These are phyloP conservation scores for Fregata magnificens DNA, from an alignment of 2,113 vertebrate genomes.

Conservation along the genomic window DNA sequence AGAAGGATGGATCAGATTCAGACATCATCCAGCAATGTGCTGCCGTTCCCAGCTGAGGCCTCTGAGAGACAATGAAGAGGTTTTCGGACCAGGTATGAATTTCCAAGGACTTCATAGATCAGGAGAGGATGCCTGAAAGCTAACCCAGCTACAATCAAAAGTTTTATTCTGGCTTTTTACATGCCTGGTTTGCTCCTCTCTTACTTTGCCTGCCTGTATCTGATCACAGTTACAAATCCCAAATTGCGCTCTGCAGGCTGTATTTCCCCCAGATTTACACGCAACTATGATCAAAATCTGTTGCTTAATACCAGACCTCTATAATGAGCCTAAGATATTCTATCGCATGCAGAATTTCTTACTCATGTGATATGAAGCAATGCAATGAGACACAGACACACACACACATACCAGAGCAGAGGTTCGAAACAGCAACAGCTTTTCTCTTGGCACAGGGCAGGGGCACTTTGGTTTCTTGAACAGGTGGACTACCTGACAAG, in stretches of 20 bases:
- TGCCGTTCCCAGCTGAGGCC: neutral
- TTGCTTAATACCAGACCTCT: neutral
- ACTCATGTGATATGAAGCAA: neutral
- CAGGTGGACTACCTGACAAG: slow-evolving; percentile 75
- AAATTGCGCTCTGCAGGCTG: neutral
- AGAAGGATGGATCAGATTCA: neutral
- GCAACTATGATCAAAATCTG: neutral
- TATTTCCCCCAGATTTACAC: neutral
- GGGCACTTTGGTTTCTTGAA: slow-evolving; percentile 56
- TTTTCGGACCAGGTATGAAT: neutral
- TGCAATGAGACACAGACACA: neutral
- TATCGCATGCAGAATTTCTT: neutral
- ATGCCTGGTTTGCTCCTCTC: neutral
- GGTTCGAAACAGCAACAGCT: slow-evolving; percentile 68
- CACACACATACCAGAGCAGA: neutral
- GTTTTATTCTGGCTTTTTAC: neutral
- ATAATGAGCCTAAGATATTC: slow-evolving; percentile 11
- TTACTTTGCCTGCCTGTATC: neutral
- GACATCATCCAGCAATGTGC: neutral
- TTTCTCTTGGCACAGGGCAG: slow-evolving; percentile 66
- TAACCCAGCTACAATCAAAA: neutral
- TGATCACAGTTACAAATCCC: neutral
- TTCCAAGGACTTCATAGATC: neutral
- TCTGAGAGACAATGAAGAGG: neutral
- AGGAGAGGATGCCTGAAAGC: neutral